Conservation (phyloP, 1,140 invertebrate species). For the Coenobita brevimanus region DNA sequence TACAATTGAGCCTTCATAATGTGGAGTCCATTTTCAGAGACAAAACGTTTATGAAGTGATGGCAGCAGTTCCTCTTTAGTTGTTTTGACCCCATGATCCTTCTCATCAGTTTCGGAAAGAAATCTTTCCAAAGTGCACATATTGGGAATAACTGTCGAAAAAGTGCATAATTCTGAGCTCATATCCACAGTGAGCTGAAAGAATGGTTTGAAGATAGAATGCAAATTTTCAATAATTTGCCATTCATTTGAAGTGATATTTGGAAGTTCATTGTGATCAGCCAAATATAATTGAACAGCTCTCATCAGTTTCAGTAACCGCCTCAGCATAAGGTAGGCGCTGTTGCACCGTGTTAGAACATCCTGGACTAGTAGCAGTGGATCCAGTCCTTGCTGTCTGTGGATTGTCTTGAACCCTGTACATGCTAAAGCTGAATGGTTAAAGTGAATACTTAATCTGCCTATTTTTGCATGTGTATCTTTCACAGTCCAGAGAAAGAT, state of each 20-base stretch:
- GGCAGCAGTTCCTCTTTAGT: too few species aligned
- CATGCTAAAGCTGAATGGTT: conserved; percentile 11
- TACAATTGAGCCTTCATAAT: too few species aligned
- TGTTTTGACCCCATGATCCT: too few species aligned
- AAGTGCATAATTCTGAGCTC: too few species aligned
- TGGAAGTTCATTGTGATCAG: conserved; percentile 19
- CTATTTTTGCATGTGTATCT: conserved; percentile 13
- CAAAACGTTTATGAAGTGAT: too few species aligned
- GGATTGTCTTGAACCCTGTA: conserved; percentile 12
- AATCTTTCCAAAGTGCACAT: too few species aligned
- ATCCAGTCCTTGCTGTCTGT: not conserved
- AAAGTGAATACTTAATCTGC: conserved; percentile 3
- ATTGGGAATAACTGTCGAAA: too few species aligned
- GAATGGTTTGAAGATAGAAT: too few species aligned
- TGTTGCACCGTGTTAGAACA: conserved; percentile 21
- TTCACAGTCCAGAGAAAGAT: conserved; percentile 20
- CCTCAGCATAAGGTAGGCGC: conserved; percentile 14
- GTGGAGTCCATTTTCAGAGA: too few species aligned
- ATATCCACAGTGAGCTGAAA: too few species aligned
- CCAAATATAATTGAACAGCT: conserved; percentile 14
- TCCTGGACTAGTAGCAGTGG: conserved; percentile 5
- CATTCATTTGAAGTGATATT: conserved; percentile 29
- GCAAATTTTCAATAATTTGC: too few species aligned
- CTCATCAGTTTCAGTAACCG: conserved; percentile 30
- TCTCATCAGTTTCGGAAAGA: too few species aligned